phyloP scores from a whole-genome alignment of 2,888 invertebrate genomes.

The Anodontia alba region DNA sequence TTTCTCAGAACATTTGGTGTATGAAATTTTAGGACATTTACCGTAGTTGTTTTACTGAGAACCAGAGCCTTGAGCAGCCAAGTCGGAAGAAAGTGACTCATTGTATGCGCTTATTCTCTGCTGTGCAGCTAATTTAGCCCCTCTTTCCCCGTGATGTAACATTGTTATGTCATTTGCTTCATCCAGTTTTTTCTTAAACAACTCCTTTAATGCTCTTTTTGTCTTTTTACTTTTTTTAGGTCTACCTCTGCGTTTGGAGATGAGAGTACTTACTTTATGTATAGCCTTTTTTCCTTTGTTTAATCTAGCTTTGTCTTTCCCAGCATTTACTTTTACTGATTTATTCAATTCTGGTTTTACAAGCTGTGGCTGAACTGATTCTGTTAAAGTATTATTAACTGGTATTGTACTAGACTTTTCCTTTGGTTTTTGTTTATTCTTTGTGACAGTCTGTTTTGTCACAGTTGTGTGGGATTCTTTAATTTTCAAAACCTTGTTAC shows the following conservation, averaged over 20 bases:
- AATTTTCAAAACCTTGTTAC: background rate
- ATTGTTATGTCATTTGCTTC: background rate
- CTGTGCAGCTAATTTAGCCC: slow-evolving; percentile 26
- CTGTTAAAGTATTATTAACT: background rate
- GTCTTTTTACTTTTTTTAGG: background rate
- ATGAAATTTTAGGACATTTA: too few species aligned
- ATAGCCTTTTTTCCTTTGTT: background rate
- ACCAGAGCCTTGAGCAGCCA: background rate
- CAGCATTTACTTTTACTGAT: background rate
- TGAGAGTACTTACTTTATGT: background rate
- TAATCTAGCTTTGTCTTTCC: background rate
- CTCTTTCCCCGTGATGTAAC: slow-evolving; percentile 9
- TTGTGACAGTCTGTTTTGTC: background rate
- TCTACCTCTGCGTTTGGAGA: background rate
- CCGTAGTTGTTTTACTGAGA: background rate
- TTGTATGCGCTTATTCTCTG: slow-evolving; percentile 25
- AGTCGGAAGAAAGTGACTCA: background rate
- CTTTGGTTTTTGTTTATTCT: background rate
- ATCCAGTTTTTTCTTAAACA: background rate
- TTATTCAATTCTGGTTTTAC: background rate
- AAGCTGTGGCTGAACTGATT: background rate
- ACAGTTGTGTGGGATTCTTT: background rate
- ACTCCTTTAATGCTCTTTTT: background rate
- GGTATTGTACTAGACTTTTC: background rate
- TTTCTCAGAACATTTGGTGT: too few species aligned